phyloP scores from a whole-genome alignment of 2,797 vertebrate species.

The Rhinophrynus dorsalis region DNA sequence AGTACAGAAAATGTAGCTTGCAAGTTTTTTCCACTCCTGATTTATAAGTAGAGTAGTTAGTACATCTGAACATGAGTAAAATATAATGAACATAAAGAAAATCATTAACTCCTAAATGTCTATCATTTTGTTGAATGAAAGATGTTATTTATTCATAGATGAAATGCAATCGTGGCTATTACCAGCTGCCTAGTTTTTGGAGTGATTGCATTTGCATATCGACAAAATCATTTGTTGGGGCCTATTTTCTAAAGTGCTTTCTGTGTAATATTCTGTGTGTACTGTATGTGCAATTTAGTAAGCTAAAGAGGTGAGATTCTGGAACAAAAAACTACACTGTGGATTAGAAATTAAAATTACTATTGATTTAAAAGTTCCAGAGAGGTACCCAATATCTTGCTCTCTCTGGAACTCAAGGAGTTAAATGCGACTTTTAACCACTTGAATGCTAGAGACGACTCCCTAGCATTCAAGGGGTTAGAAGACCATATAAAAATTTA shows the following conservation, averaged over 20 bases:
- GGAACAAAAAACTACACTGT: too few relatives aligned
- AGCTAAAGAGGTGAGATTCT: too few relatives aligned
- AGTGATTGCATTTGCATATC: background rate
- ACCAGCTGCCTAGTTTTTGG: background rate
- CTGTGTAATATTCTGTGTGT: background rate
- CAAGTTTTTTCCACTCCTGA: background rate
- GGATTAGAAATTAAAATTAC: too few relatives aligned
- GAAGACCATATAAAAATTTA: too few relatives aligned
- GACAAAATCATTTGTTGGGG: background rate
- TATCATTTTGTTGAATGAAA: background rate
- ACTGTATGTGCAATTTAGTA: too few relatives aligned
- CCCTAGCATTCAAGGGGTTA: too few relatives aligned
- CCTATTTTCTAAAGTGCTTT: background rate
- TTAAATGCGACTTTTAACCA: too few relatives aligned
- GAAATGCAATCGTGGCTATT: background rate
- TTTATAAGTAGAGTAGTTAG: background rate
- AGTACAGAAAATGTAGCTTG: background rate
- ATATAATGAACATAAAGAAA: conserved; percentile 4
- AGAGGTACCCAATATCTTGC: too few relatives aligned
- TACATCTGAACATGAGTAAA: background rate
- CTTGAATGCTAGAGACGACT: too few relatives aligned
- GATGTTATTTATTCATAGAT: conserved; percentile 7
- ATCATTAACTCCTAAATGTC: background rate
- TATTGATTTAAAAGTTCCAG: too few relatives aligned
- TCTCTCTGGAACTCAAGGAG: too few relatives aligned